Conservation (phyloP, 2,888 invertebrate genomes). For the Protophormia terraenovae region DNA sequence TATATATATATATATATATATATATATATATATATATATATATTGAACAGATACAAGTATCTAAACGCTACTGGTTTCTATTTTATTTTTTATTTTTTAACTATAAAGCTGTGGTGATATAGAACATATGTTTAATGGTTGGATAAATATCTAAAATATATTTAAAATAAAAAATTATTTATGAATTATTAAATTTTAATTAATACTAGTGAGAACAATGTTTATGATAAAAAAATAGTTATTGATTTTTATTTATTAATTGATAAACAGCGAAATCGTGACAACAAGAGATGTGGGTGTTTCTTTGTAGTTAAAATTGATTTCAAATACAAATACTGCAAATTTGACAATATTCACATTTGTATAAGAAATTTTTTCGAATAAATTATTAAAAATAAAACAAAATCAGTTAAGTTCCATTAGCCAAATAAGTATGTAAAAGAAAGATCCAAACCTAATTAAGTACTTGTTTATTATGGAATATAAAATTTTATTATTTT, state of each 20-base stretch:
- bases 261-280: conserved; percentile 1
- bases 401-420: no score
- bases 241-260: conserved; percentile 21
- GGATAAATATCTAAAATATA: conserved; percentile 9
- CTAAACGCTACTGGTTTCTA: not conserved
- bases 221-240: not conserved
- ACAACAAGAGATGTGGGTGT: not conserved
- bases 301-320: not conserved
- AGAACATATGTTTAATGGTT: not conserved
- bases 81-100: not conserved
- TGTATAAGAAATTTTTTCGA: no score
- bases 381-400: no score
- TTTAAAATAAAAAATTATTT: not conserved
- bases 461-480: no score
- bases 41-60: not conserved
- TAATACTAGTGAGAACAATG: not conserved
- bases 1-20: not conserved
- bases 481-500: not conserved
- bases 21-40: not conserved
- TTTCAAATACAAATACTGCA: not conserved
- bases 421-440: no score
- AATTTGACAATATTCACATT: no score
- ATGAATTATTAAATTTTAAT: not conserved
- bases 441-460: no score
- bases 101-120: not conserved